A percentile compares a stretch with the other conserved stretches of the same genome.
Conservation (phyloP, 2,797 vertebrate genomes). For the Myotis vivesi region DNA sequence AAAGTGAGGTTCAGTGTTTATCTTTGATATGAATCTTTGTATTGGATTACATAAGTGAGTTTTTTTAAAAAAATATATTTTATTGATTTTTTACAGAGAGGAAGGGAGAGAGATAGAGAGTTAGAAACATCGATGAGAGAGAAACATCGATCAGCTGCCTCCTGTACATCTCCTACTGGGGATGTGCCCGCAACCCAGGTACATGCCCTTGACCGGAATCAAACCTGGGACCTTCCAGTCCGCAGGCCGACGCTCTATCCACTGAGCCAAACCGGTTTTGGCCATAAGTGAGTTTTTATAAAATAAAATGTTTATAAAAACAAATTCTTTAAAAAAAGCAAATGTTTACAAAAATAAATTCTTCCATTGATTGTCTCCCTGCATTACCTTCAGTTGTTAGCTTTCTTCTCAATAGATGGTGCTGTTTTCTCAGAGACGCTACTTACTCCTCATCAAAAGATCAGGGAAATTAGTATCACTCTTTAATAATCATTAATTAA, state of each 20-base stretch:
- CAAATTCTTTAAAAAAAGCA: neutral
- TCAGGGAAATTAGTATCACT: neutral
- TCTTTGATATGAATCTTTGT: constrained; percentile 3
- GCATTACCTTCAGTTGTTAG: constrained; percentile 68
- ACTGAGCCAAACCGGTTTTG: no score
- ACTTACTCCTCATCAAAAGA: constrained; percentile 37
- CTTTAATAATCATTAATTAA: constrained; percentile 57
- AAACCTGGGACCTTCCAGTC: no score
- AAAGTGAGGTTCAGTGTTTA: neutral
- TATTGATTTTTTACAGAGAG: no score
- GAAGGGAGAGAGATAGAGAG: no score
- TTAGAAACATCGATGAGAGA: no score
- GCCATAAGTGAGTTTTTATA: constrained; percentile 14
- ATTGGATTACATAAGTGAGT: constrained; percentile 10
- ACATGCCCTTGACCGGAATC: no score
- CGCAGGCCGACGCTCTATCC: no score
- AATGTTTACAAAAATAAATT: constrained; percentile 32
- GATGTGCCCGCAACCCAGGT: no score
- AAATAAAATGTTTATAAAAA: constrained; percentile 37
- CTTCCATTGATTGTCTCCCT: neutral
- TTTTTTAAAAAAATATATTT: constrained; percentile 22
- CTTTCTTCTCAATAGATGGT: constrained; percentile 83
- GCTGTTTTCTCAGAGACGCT: constrained; percentile 78
- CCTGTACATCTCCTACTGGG: no score
- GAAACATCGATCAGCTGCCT: no score